Base-by-base conservation (phyloP, 2,113 vertebrate genomes). In the Atherinomorus stipes region DNA sequence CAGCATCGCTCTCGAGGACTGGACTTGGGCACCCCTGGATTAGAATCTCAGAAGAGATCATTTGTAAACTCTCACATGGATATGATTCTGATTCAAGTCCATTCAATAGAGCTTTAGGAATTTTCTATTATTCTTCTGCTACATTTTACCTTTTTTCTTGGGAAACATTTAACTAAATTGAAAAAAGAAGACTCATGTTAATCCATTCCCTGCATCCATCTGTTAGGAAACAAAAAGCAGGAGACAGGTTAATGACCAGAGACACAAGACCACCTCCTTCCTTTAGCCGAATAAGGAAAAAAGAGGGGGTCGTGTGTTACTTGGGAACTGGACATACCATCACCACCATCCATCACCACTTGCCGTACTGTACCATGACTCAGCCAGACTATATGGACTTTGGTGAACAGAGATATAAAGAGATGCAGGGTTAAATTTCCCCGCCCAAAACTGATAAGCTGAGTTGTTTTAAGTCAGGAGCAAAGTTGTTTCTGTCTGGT, bases 401-500 rank as follows among this genome's bases (percentile, higher is more conserved):
- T 60, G 44, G 56, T 38, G 44, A 59, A 50, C 56, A 70, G 67
- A 31, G 54, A 70, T 57, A 38, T 51, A 50, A 31, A 26, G 54
- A 59, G 44, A 59, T 58, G 56, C 56, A 70, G 54, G 67, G 67
- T 70, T 31, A 49, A 50, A 47, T 50, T 47, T 45, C 67, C 38
- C 54, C 50, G 54, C 53, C 67, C 3, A 31, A 11, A 69, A 58
- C 47, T 19, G 40, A 16, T 54, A 49, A 68, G 40, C 40, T 57
- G 65, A 13, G 7, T 67, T 22, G 38, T 68, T 68, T 68, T 31
- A 68, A 68, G 57, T 68, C 57, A 68, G 26, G 44, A 67, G 51
- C 52, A 44, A 37, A 45, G 49, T 49, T 58, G 22, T 28, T 58
- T 64, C 51, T 64, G 47, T 64, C 47, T 42, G 31, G 8, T 34